Evolutionary conservation across 2,888 invertebrate genomes (phyloP), one percentile per base, ranked within the genome.

Genomic region (Lochmaea crataegi): DNA sequence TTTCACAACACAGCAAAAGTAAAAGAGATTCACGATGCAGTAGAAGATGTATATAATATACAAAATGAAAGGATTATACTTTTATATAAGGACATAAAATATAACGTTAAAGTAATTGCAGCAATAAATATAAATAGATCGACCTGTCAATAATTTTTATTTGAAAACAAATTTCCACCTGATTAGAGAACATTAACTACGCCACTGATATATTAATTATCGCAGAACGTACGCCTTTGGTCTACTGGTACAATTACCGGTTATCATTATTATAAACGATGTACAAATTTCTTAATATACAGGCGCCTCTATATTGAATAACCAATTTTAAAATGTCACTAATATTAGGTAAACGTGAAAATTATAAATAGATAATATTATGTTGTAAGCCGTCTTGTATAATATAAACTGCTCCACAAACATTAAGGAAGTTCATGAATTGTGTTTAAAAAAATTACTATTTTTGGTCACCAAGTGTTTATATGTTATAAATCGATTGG

Each of bases 11-110:
- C 12, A n/a, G 14, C 58, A 7, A 10, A 32, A 26, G 58, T 14
- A 32, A 58, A 32, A 57, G 26, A 22, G 18, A 57, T 57, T 18
- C 57, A 57, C 57, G 57, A 58, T 58, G 26, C 32, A 32, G 26
- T 58, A 14, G 14, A 58, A 26, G 22, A 26, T 56, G 16, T 56
- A n/a, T 26, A 26, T 26, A 26, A 42, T 5, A 9, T 57, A 12
- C 9, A 18, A 57, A 22, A 18, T 26, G 57, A 57, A 58, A 58
- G 58, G 32, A 58, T 53, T 51, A 2, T 3, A 14, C 51, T 16
- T 51, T 51, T 9, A 6, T 16, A 51, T n/a, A n/a, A 51, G 42
- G 42, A 10, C 4, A 42, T 42, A 53, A 14, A n/a, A 53, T 9
- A 9, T 18, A 53, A 53, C 16, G 9, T 18, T 53, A 1, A 16